Conservation (phyloP, 2,888 invertebrate genomes). For the Lycaena phlaeas region DNA sequence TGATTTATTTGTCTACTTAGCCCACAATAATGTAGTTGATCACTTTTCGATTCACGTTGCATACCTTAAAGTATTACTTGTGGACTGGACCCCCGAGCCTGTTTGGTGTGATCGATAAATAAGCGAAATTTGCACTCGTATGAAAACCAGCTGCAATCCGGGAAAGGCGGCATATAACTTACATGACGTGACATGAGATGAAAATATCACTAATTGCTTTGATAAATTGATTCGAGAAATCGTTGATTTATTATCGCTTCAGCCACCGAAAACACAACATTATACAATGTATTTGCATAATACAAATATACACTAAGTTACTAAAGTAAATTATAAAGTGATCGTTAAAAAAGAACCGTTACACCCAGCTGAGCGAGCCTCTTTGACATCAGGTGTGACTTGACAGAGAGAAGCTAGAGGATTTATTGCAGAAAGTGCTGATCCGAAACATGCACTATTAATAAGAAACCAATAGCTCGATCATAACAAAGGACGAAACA, state of each 20-base stretch:
- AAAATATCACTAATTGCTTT: not conserved
- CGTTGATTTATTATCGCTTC: not conserved
- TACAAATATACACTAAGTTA: no score
- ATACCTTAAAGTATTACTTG: no score
- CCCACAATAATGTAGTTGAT: no score
- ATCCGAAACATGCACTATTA: not conserved
- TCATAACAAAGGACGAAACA: not conserved
- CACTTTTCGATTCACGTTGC: no score
- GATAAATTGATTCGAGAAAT: not conserved
- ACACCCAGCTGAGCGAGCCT: not conserved
- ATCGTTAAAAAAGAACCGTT: not conserved
- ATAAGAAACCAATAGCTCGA: conserved; percentile 3
- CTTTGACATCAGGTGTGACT: not conserved
- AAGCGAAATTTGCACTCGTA: not conserved
- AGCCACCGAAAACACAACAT: no score
- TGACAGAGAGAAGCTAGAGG: not conserved
- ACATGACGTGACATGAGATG: no score
- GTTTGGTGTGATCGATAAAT: not conserved
- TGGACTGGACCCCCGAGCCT: no score
- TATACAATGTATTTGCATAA: no score
- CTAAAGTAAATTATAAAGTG: no score
- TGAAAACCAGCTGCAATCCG: conserved; percentile 1
- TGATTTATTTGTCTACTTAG: no score
- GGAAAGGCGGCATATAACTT: conserved; percentile 1
- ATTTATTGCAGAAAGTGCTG: conserved; percentile 1